Evolutionary conservation across 2,888 invertebrate genomes (phyloP).

Genomic region (Plutella xylostella): DNA sequence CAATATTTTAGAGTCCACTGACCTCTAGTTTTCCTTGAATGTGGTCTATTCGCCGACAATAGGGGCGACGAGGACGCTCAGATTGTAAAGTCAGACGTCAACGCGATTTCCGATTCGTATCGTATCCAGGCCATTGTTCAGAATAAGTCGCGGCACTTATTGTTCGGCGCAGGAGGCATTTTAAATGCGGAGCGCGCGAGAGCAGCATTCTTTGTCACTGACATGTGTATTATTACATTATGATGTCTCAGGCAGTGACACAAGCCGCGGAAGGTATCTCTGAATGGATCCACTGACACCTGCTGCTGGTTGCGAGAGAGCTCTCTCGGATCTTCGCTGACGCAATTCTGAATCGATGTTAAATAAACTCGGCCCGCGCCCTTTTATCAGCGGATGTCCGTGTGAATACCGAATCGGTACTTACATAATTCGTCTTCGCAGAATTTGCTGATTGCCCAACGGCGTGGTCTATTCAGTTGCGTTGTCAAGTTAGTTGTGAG

Average conservation of each 20-base stretch:
- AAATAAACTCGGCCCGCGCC: conserved; percentile 22
- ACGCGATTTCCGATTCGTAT: conserved; percentile 58
- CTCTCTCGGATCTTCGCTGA: background rate
- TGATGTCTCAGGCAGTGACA: too few relatives aligned
- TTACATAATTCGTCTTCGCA: conserved; percentile 21
- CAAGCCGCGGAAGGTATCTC: too few relatives aligned
- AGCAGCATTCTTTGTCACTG: conserved; percentile 39
- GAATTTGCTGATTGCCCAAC: conserved; percentile 14
- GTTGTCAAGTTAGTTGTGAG: conserved; percentile 2
- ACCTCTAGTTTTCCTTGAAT: conserved; percentile 26
- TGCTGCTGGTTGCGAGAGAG: background rate
- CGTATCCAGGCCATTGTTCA: conserved; percentile 61
- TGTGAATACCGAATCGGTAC: conserved; percentile 23
- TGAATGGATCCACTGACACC: too few relatives aligned
- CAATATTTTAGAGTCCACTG: conserved; percentile 9
- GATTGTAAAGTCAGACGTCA: too few relatives aligned
- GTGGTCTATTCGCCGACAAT: conserved; percentile 38
- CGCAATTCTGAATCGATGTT: background rate
- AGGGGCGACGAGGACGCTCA: conserved; percentile 33
- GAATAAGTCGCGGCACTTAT: conserved; percentile 63
- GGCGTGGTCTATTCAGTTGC: conserved; percentile 11
- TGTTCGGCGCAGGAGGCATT: conserved; percentile 43
- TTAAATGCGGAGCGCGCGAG: conserved; percentile 50
- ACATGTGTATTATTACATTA: background rate
- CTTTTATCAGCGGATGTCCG: conserved; percentile 27